Evolutionary conservation across 2,797 vertebrate genomes (phyloP), one percentile per base, ranked within the genome.

Genomic region (Nyctibius grandis): DNA sequence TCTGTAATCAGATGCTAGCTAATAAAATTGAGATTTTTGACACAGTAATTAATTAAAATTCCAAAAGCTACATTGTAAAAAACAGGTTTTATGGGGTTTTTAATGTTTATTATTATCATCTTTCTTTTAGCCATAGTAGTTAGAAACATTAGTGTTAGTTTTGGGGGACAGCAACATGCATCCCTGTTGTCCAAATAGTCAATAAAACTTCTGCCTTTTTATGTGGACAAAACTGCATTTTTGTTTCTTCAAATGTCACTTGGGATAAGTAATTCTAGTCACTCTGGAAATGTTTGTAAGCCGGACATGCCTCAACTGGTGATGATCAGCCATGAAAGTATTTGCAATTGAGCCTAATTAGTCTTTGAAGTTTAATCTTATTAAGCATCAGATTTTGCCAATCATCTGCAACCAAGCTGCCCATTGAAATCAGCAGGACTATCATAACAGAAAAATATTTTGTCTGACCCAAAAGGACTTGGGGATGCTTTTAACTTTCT

Each of bases 281-380:
- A 33, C 20, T 77, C 19, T 69, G 20, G 45, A 91, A 89, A 83
- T 25, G 42, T 33, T 67, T 74, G 10, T 80, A 85, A 91, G 45
- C 6, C 75, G 91, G 56, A 50, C 26, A 38, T 63, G 26, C 48
- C 29, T 88, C 45, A 93, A 33, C 28, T 93, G 42, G 61, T 48
- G 45, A 93, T 68, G 50, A 90, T 85, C 64, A 91, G 31, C 81
- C 87, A 94, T 85, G 68, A 81, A 94, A 88, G 31, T 42, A 48
- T 74, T 80, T 56, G 31, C 64, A 64, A n/a, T 80, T 83, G 65
- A 83, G 69, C 48, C 34, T 93, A 80, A 92, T 88, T 89, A 88
- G 56, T 50, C 68, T 94, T 92, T 82, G 73, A 88, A 78, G 22
- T 86, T 88, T 81, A 89, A 85, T 60, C 72, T 67, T 87, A 85